These are phyloP conservation scores for Saxidomus purpurata DNA, from an alignment of 1,140 invertebrate species.

Conservation along the genomic window DNA sequence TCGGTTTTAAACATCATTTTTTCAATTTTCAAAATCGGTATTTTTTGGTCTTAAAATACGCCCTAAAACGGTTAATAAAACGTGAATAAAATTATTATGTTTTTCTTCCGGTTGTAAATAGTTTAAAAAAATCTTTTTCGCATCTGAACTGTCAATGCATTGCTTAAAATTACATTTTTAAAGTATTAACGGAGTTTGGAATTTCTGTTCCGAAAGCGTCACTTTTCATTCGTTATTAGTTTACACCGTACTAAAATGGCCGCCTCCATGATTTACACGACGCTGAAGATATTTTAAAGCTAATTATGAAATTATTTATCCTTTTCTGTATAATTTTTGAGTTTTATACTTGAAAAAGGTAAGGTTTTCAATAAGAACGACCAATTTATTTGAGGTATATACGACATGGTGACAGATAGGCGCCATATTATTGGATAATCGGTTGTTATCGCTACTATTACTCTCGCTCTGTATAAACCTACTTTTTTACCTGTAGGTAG, in stretches of 20 bases:
- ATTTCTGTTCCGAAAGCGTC: slow-evolving; percentile 42
- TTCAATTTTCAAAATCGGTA: slow-evolving; percentile 23
- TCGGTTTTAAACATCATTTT: slow-evolving; percentile 14
- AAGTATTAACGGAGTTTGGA: slow-evolving; percentile 30
- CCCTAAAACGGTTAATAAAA: slow-evolving; percentile 37
- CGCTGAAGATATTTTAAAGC: slow-evolving; percentile 37
- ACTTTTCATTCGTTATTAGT: slow-evolving; percentile 34
- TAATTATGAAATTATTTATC: slow-evolving; percentile 35
- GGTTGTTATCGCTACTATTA: too few species aligned
- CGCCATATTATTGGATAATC: too few species aligned
- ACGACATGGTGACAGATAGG: too few species aligned
- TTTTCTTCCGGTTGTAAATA: slow-evolving; percentile 23
- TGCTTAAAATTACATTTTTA: too few species aligned
- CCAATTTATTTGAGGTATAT: not conserved
- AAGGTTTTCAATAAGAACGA: slow-evolving; percentile 14
- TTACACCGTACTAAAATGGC: slow-evolving; percentile 29
- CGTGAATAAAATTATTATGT: slow-evolving; percentile 24
- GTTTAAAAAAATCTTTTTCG: not conserved
- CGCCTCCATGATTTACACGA: slow-evolving; percentile 14
- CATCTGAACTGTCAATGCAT: slow-evolving; percentile 25
- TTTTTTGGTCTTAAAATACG: slow-evolving; percentile 34
- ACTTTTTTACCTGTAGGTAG: too few species aligned
- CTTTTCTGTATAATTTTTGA: slow-evolving; percentile 20
- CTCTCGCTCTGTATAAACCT: too few species aligned
- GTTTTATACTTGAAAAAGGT: slow-evolving; percentile 35